These are phyloP conservation scores for Ceratosolen fusciceps DNA, from an alignment of 1,140 invertebrate species.

Conservation along the genomic window DNA sequence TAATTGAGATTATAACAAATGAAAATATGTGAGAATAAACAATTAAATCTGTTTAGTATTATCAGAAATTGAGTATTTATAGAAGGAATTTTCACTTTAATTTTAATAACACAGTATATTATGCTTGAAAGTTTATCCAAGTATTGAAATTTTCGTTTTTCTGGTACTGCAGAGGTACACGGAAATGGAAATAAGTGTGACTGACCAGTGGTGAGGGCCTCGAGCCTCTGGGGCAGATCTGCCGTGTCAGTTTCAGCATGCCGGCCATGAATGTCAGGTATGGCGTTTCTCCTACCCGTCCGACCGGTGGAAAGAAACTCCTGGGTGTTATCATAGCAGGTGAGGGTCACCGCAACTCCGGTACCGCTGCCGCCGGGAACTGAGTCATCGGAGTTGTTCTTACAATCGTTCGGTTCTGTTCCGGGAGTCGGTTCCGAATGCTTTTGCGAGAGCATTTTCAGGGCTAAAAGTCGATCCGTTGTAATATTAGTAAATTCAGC, in stretches of 20 bases:
- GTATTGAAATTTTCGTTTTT: too few relatives aligned
- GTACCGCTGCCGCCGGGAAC: constrained; percentile 66
- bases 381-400: constrained; percentile 45
- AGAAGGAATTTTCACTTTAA: too few relatives aligned
- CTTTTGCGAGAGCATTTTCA: constrained; percentile 66
- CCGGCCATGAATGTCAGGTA: constrained; percentile 81
- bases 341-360: constrained; percentile 58
- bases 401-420: constrained; percentile 49
- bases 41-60: too few relatives aligned
- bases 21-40: too few relatives aligned
- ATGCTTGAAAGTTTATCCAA: too few relatives aligned
- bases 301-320: constrained; percentile 85
- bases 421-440: constrained; percentile 58
- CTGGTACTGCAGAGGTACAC: too few relatives aligned
- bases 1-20: too few relatives aligned
- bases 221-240: constrained; percentile 78
- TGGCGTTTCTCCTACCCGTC: constrained; percentile 83
- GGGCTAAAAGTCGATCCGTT: constrained; percentile 57
- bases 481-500: too few relatives aligned
- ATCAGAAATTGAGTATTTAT: too few relatives aligned
- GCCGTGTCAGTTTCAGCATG: constrained; percentile 78
- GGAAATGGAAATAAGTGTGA: background rate
- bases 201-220: constrained; percentile 74
- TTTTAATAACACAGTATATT: too few relatives aligned
- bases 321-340: constrained; percentile 65